Base-by-base conservation (phyloP, 1,140 invertebrate genomes). In the Macrotrachela quadricornifera region DNA sequence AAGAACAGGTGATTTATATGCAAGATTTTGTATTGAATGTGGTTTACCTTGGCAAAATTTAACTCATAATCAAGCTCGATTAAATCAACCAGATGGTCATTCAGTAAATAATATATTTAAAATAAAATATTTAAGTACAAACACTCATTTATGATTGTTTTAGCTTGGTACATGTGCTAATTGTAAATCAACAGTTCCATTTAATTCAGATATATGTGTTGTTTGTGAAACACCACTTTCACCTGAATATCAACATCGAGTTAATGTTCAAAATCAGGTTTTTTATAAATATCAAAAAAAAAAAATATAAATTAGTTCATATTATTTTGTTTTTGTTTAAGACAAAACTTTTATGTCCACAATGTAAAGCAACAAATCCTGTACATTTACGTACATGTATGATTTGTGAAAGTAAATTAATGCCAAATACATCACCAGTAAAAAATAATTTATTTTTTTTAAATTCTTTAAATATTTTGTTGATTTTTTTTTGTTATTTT, bases 191-290 rank as follows among this genome's bases (percentile, higher is more conserved):
- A 49, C 62, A 10, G 66, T 69, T n/a, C 67, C 67, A 21, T 63
- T 68, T 54, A 68, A 66, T 53, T 61, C 60, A 9, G 36, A 56
- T 11, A 61, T 59, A 3, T 69, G 67, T 60, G 58, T 68, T 0
- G 62, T 69, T 4, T 69, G 67, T 61, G 67, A 69, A 49, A 63
- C 63, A 37, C 65, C 65, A 1, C 64, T 69, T 43, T 59, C 59
- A n/a, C 58, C 57, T 15, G 64, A 68, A 55, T 61, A 64, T 17
- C 57, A 62, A 18, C 63, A 63, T 13, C 51, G 59, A 54, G 57
- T 63, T 17, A 59, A 51, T 43, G 37, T 53, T 30, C 46, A 53
- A 36, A 15, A 44, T n/a, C 49, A 51, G 15, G 49, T 51, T 48
- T n/a, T 6, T 17, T 18, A 46, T 21, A 21, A 21, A 21, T 21